Evolutionary conservation across 1,140 invertebrate species (phyloP), one percentile per base, ranked within the genome.

Genomic region (Drosophila tristis): DNA sequence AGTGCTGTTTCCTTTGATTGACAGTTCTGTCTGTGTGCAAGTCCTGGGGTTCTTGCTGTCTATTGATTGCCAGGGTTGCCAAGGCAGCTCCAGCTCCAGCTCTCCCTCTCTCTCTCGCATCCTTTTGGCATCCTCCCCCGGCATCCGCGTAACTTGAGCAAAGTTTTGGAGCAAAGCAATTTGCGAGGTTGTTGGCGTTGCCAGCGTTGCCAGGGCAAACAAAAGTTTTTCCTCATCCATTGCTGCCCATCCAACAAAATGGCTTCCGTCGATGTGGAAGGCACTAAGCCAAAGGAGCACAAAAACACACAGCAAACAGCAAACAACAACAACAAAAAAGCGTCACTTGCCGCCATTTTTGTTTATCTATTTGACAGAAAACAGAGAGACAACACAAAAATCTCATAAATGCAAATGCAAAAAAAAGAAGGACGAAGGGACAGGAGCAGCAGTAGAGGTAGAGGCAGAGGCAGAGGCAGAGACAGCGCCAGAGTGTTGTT

Each of bases 321-420:
- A 68, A 68, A 16, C 16, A 16, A 35, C 35, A 35, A 47, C 15
- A 9, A 9, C 50, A 31, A 9, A 70, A 70, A 71, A 58, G 67
- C 67, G 53, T 70, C 65, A 44, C 43, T 15, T 70, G 67, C 45
- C 72, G 84, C 82, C 82, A 87, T 87, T 82, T 70, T 84, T 78
- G 61, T 78, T 75, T 78, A 65, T 82, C 70, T 82, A 82, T 82
- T 79, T 77, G 80, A 74, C 80, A 84, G 63, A 31, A 56, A 39
- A 31, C 35, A 29, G 26, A 35, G 50, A 57, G 66, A 68, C 64
- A 70, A 47, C 35, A 50, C 51, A 65, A 61, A 66, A 66, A 89
- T 87, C 82, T 82, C 79, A 82, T 82, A 87, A 89, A 87, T 87
- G 82, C 76, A 78, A 87, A 87, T 89, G 74, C 75, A 58, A 50